Percentiles rank a stretch among this genome's conserved stretches.
These are phyloP conservation scores for Adrianichthys oophorus DNA, from an alignment of 2,797 vertebrate species.

Conservation along the genomic window DNA sequence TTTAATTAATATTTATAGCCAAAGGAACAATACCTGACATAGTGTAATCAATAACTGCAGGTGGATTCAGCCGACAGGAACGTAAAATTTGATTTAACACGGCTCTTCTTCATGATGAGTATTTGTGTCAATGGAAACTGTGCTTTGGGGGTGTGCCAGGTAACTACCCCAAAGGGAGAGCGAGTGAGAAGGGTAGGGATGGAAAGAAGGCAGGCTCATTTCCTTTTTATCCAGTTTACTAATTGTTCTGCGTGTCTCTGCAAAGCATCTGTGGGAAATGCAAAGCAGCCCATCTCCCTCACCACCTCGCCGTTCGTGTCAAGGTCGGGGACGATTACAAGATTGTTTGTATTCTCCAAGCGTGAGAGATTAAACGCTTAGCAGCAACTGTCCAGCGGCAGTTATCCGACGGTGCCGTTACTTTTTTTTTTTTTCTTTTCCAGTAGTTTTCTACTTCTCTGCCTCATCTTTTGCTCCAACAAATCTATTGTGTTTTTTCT, in stretches of 20 bases:
- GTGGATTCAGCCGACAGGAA: constrained; percentile 5
- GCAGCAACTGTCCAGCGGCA: constrained; percentile 59
- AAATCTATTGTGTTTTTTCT: constrained; percentile 5
- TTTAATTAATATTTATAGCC: not conserved
- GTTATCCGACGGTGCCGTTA: constrained; percentile 39
- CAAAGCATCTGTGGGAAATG: constrained; percentile 63
- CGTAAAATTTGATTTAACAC: constrained; percentile 45
- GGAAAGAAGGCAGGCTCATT: constrained; percentile 35
- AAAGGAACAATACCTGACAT: not conserved
- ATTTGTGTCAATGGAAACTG: constrained; percentile 55
- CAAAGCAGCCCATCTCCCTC: constrained; percentile 46
- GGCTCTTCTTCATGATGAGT: constrained; percentile 74
- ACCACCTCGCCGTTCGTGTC: constrained; percentile 63
- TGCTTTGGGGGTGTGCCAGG: constrained; percentile 47
- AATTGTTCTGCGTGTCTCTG: constrained; percentile 71
- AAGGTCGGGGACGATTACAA: constrained; percentile 78
- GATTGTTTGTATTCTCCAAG: constrained; percentile 75
- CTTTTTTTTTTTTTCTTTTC: constrained; percentile 25
- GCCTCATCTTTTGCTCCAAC: constrained; percentile 5
- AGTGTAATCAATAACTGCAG: constrained; percentile 5
- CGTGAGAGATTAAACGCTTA: constrained; percentile 78
- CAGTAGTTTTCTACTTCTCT: constrained; percentile 7
- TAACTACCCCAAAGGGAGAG: constrained; percentile 26
- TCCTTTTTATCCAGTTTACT: constrained; percentile 68
- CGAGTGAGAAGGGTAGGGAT: not conserved